Conservation (phyloP, 2,797 vertebrate genomes). For the Sebastes itinus region DNA sequence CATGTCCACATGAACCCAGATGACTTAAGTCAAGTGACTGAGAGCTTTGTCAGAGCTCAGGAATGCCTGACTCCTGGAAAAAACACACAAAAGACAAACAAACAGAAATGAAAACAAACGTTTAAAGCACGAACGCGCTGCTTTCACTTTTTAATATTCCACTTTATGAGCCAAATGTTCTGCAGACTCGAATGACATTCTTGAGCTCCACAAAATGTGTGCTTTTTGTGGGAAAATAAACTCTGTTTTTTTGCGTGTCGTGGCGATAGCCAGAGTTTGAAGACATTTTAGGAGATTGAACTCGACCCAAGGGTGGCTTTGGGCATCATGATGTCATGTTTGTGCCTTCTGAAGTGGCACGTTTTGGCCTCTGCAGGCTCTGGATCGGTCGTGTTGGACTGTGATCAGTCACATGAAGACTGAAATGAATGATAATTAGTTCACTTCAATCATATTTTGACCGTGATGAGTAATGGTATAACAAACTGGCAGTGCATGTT, state of each 20-base stretch:
- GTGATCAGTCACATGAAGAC: constrained; percentile 21
- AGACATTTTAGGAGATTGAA: constrained; percentile 46
- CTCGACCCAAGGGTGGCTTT: constrained; percentile 30
- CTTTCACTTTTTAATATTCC: constrained; percentile 23
- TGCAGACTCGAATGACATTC: constrained; percentile 22
- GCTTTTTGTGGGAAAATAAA: constrained; percentile 36
- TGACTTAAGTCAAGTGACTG: constrained; percentile 22
- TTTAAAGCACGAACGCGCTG: background rate
- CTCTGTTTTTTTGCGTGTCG: constrained; percentile 36
- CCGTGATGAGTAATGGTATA: background rate
- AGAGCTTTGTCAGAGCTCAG: constrained; percentile 27
- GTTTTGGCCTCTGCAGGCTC: constrained; percentile 13
- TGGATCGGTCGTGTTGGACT: constrained; percentile 16
- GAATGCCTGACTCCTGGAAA: constrained; percentile 41
- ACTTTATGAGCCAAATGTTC: constrained; percentile 10
- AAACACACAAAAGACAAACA: constrained; percentile 39
- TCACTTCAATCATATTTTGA: constrained; percentile 17
- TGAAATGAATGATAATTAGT: constrained; percentile 7
- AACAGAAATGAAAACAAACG: constrained; percentile 51
- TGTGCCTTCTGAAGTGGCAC: constrained; percentile 49
- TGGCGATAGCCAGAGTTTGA: constrained; percentile 32
- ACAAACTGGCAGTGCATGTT: background rate
- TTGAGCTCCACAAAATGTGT: constrained; percentile 8
- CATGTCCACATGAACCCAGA: constrained; percentile 25
- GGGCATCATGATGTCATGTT: constrained; percentile 57